Base-by-base conservation (phyloP, 1,140 invertebrate species). In the Orius insidiosus region DNA sequence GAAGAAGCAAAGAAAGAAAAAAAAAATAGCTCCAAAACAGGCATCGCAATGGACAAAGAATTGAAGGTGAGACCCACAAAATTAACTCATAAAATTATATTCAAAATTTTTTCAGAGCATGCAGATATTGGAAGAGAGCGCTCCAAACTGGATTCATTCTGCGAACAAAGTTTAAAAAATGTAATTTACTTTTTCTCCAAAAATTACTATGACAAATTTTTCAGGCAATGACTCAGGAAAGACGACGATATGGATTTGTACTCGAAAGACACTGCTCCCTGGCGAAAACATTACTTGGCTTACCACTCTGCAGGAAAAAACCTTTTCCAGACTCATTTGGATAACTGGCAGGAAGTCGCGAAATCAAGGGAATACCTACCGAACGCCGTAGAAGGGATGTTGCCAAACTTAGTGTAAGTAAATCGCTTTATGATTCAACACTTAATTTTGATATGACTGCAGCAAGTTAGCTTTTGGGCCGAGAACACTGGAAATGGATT, bases 211-310 rank as follows among this genome's bases (percentile, higher is more conserved):
- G n/a, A n/a, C n/a, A n/a, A 41, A 41, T 16, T 41, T 41, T 10
- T 41, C 60, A 94, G 87, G 88, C 88, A 33, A 82, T 93, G 75
- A 85, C 86, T 33, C 88, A 95, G 64, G 88, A 95, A 63, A 71
- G 89, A 50, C 72, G 87, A 48, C 75, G 87, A 54, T 93, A 93
- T 62, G 88, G 89, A 38, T 94, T 93, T 61, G 82, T 94, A 11
- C 66, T 95, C 53, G 87, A 93, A 61, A 71, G 87, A 53, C 84
- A 93, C 56, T 88, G 84, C 58, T 86, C 85, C 1, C 68, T 93
- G 37, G 83, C 85, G n/a, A 87, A n/a, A 88, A 61, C 85, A 93
- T 63, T 87, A 86, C 69, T 71, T 86, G 50, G 82, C 80, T 47
- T 88, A 87, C 65, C 84, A 93, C 63, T 71, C 72, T 50, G 76